These are phyloP conservation scores for Galbula dea DNA, from an alignment of 2,113 vertebrate genomes.

Conservation along the genomic window DNA sequence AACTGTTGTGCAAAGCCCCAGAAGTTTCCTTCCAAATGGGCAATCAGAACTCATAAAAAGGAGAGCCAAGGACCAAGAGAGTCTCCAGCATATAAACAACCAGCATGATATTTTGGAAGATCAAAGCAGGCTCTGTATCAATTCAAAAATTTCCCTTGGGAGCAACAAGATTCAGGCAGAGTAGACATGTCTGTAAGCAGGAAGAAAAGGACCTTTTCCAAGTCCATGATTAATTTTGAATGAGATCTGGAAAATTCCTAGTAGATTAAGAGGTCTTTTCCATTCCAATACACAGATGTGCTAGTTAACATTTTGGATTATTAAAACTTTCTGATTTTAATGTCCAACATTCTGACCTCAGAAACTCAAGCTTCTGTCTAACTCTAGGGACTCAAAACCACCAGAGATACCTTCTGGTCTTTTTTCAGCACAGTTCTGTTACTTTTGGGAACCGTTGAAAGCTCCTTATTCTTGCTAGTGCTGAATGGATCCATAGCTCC, in stretches of 20 bases:
- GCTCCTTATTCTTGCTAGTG: not conserved
- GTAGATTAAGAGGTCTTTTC: not conserved
- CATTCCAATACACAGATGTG: not conserved
- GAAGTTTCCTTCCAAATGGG: not conserved
- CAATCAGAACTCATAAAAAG: not conserved
- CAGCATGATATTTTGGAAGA: not conserved
- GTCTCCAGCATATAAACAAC: not conserved
- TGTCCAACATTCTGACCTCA: not conserved
- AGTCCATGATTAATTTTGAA: not conserved
- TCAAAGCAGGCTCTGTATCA: not conserved
- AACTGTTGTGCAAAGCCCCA: not conserved
- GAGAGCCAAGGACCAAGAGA: not conserved
- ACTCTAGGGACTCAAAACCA: not conserved
- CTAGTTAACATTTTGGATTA: not conserved
- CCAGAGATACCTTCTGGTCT: not conserved
- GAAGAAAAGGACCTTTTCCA: not conserved
- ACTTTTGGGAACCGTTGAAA: not conserved
- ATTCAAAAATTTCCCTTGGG: not conserved
- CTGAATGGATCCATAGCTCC: not conserved
- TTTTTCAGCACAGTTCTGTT: not conserved
- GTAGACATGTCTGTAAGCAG: not conserved
- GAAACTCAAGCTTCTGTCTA: not conserved
- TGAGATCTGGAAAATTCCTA: not conserved
- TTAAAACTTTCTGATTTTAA: not conserved
- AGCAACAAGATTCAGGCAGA: not conserved